Evolutionary conservation across 2,888 invertebrate genomes (phyloP).

Genomic region (Bruchidius siliquastri): DNA sequence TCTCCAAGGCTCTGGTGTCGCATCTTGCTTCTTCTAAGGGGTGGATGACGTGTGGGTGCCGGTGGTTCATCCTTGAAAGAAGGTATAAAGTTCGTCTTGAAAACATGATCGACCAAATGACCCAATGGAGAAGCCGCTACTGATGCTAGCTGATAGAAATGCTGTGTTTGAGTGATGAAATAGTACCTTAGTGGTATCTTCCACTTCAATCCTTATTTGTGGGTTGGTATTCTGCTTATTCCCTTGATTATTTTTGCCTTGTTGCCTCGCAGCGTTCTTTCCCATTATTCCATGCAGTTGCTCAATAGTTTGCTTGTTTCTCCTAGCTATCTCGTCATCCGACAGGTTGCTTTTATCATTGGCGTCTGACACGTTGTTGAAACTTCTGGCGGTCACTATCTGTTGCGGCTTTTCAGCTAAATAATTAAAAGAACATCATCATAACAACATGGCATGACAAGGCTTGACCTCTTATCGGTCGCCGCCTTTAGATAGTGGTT

Average conservation of each 20-base stretch:
- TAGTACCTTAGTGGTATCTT: slow-evolving; percentile 40
- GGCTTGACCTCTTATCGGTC: too few species aligned
- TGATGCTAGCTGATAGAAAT: too few species aligned
- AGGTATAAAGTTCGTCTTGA: too few species aligned
- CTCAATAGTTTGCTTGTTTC: slow-evolving; percentile 43
- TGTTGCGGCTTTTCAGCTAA: slow-evolving; percentile 3
- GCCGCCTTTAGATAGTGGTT: too few species aligned
- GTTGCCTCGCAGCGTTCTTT: slow-evolving; percentile 12
- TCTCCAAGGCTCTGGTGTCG: slow-evolving; percentile 45
- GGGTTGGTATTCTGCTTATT: slow-evolving; percentile 39
- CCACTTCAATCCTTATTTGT: slow-evolving; percentile 47
- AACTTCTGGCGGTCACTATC: slow-evolving; percentile 42
- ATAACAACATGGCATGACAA: too few species aligned
- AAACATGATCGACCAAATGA: too few species aligned
- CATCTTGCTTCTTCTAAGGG: slow-evolving; percentile 34
- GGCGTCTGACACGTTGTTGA: slow-evolving; percentile 40
- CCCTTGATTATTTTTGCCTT: slow-evolving; percentile 27
- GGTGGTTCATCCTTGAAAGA: slow-evolving; percentile 10
- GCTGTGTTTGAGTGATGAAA: too few species aligned
- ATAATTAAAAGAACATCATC: too few species aligned
- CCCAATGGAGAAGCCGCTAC: too few species aligned
- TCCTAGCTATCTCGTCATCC: slow-evolving; percentile 44
- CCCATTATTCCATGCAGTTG: slow-evolving; percentile 30
- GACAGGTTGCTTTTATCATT: slow-evolving; percentile 36
- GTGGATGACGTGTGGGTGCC: slow-evolving; percentile 25